These are phyloP conservation scores for Pollenia labialis DNA, from an alignment of 2,888 invertebrate genomes.

Conservation along the genomic window DNA sequence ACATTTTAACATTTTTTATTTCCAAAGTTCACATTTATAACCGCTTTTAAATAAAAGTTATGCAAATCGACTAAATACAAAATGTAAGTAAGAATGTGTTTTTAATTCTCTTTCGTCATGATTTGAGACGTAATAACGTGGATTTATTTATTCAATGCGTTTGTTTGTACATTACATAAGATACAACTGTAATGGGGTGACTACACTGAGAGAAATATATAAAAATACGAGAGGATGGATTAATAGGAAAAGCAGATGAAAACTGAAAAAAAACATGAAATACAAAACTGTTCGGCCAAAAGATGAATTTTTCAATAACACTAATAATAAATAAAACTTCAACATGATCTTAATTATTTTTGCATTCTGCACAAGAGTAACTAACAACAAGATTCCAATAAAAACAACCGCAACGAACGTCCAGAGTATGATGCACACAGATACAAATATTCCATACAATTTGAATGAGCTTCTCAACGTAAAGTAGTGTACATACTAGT, in stretches of 20 bases:
- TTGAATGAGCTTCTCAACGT: background rate
- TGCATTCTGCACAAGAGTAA: background rate
- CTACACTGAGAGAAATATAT: conserved; percentile 44
- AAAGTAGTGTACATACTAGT: conserved; percentile 13
- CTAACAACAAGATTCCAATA: background rate
- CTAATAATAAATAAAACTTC: background rate
- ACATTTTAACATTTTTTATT: background rate
- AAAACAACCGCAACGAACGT: background rate
- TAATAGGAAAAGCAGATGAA: conserved; percentile 2
- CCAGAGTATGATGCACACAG: background rate
- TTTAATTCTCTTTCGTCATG: background rate
- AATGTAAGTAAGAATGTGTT: background rate
- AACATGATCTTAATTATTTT: background rate
- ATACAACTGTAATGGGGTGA: conserved; percentile 8
- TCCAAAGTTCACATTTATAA: conserved; percentile 15
- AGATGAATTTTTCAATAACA: background rate
- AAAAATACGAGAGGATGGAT: background rate
- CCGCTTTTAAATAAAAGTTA: background rate
- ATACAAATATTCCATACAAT: conserved; percentile 10
- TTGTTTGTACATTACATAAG: conserved; percentile 45
- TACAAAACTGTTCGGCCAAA: background rate
- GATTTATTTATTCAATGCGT: background rate
- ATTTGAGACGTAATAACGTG: conserved; percentile 8
- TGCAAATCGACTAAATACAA: conserved; percentile 5
- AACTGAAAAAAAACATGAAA: background rate